These are phyloP conservation scores for Cetoscarus ocellatus DNA, from an alignment of 2,797 vertebrate genomes.

Conservation along the genomic window DNA sequence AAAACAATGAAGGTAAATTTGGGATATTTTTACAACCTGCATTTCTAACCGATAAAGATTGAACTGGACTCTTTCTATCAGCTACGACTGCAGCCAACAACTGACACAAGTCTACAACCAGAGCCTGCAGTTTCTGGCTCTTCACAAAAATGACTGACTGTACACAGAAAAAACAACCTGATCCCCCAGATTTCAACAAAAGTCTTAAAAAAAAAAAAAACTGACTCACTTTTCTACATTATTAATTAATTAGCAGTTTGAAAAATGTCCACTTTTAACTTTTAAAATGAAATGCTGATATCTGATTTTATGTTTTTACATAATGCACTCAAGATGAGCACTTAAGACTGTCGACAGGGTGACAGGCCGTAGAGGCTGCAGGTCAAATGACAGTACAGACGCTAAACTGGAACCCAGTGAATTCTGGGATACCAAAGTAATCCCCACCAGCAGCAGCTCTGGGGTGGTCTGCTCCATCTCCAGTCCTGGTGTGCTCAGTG, in stretches of 20 bases:
- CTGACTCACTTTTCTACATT: no score
- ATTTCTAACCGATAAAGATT: conserved; percentile 7
- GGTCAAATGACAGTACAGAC: conserved; percentile 78
- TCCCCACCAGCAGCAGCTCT: conserved; percentile 70
- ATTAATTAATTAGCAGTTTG: no score
- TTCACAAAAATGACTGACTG: not conserved
- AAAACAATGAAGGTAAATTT: no score
- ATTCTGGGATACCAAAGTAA: conserved; percentile 77
- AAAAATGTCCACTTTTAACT: no score
- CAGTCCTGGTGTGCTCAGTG: conserved; percentile 32
- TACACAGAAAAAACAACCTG: not conserved
- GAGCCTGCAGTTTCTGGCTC: conserved; percentile 4
- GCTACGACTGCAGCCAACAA: conserved; percentile 9
- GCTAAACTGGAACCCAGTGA: conserved; percentile 56
- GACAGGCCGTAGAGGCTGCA: conserved; percentile 67
- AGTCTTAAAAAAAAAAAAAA: no score
- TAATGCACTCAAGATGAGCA: conserved; percentile 30
- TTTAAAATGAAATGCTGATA: no score
- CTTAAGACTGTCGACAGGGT: conserved; percentile 26
- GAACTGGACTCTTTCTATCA: conserved; percentile 12
- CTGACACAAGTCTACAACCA: not conserved
- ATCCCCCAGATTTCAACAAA: no score
- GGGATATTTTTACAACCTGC: not conserved
- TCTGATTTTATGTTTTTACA: conserved; percentile 7
- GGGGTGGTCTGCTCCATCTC: conserved; percentile 85